phyloP scores from a whole-genome alignment of 2,797 vertebrate genomes.

The Acestrorhynchus altus region DNA sequence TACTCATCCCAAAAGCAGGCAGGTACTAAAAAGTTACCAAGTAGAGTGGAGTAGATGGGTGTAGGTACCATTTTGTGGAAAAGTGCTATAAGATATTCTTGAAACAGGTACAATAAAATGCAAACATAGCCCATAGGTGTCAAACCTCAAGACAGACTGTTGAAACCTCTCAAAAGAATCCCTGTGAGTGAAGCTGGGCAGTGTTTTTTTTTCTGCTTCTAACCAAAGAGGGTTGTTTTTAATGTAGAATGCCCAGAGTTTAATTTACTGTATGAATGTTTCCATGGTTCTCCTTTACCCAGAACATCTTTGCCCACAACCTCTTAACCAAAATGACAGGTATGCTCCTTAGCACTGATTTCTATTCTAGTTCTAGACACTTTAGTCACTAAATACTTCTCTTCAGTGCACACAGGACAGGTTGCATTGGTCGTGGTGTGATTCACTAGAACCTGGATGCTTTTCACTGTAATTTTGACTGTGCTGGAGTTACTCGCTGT shows the following conservation, averaged over 20 bases:
- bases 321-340: background rate
- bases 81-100: slow-evolving; percentile 4
- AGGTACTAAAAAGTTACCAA: too few species aligned
- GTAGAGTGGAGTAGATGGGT: too few species aligned
- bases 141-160: background rate
- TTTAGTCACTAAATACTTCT: background rate
- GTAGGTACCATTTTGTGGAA: too few species aligned
- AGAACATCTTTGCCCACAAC: background rate
- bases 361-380: background rate
- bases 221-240: slow-evolving; percentile 42
- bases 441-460: background rate
- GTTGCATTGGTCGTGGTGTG: background rate
- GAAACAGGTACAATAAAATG: background rate
- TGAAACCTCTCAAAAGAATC: background rate
- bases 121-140: background rate
- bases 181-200: background rate
- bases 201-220: slow-evolving; percentile 26
- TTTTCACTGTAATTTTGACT: background rate
- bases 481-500: background rate
- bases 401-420: slow-evolving; percentile 1
- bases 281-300: background rate
- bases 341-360: background rate
- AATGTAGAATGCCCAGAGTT: slow-evolving; percentile 19
- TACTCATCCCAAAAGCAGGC: too few species aligned
- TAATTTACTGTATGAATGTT: slow-evolving; percentile 21